phyloP scores from a whole-genome alignment of 2,888 invertebrate species.

The Carterocephalus palaemon region DNA sequence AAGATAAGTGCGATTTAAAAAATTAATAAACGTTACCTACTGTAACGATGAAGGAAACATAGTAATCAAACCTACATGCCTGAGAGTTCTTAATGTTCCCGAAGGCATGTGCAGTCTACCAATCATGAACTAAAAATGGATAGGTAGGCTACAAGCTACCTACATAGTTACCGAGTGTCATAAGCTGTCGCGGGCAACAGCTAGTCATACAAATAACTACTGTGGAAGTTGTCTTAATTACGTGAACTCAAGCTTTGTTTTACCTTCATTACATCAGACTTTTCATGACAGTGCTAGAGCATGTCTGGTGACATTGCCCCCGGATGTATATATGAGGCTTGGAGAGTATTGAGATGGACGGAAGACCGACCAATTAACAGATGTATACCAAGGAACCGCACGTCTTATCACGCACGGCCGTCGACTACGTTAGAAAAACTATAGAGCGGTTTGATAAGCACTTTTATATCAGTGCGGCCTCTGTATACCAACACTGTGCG shows the following conservation, averaged over 20 bases:
- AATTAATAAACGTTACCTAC: too few species aligned
- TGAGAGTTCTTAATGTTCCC: too few species aligned
- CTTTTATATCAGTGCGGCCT: constrained; percentile 30
- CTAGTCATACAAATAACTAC: too few species aligned
- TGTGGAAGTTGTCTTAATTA: too few species aligned
- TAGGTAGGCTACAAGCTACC: too few species aligned
- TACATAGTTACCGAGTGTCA: too few species aligned
- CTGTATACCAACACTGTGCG: constrained; percentile 28
- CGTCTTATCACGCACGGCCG: constrained; percentile 11
- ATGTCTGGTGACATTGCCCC: constrained; percentile 21
- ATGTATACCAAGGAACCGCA: not conserved
- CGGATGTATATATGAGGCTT: constrained; percentile 17
- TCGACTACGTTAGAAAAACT: constrained; percentile 5
- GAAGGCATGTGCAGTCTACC: too few species aligned
- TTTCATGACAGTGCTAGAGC: not conserved
- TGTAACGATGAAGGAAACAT: too few species aligned
- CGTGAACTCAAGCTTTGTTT: constrained; percentile 1
- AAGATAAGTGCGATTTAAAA: too few species aligned
- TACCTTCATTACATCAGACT: constrained; percentile 5
- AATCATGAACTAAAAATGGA: too few species aligned
- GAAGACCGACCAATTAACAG: not conserved
- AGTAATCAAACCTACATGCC: too few species aligned
- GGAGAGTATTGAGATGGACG: constrained; percentile 1
- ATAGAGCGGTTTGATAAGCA: constrained; percentile 30
- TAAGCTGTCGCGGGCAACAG: too few species aligned